Evolutionary conservation across 2,113 vertebrate genomes (phyloP).

Genomic region (Ramphastos sulfuratus): DNA sequence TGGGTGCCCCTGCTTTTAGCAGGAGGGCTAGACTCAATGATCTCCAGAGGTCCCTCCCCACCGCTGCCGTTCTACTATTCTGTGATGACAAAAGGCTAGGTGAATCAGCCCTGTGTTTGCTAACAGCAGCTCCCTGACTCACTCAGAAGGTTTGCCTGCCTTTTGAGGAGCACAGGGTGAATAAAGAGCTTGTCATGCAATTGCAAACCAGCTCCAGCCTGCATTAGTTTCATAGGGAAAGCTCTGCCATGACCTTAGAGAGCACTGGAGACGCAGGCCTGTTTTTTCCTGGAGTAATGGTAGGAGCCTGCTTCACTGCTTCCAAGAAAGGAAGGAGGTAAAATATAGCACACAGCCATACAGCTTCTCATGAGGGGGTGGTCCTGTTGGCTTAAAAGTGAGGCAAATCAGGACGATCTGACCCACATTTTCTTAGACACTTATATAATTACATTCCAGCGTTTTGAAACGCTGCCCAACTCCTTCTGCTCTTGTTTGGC

Average conservation of each 20-base stretch:
- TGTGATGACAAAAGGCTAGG: too few relatives aligned
- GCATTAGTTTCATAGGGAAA: neutral
- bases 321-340: neutral
- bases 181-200: neutral
- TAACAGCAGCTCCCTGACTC: neutral
- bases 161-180: neutral
- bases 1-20: too few relatives aligned
- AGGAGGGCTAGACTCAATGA: too few relatives aligned
- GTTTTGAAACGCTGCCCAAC: neutral
- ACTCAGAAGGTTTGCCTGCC: neutral
- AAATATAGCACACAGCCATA: neutral
- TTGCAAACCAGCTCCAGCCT: neutral
- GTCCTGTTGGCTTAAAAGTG: constrained; percentile 27
- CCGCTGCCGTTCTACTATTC: too few relatives aligned
- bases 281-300: constrained; percentile 24
- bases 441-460: constrained; percentile 26
- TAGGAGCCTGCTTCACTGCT: constrained; percentile 17
- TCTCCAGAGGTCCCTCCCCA: too few relatives aligned
- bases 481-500: neutral
- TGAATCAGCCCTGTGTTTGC: neutral
- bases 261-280: neutral
- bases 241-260: neutral
- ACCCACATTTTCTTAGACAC: constrained; percentile 27
- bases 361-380: constrained; percentile 51
- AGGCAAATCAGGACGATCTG: constrained; percentile 42